Base-by-base conservation (phyloP, 1,140 invertebrate genomes). In the Pararge aegeria region DNA sequence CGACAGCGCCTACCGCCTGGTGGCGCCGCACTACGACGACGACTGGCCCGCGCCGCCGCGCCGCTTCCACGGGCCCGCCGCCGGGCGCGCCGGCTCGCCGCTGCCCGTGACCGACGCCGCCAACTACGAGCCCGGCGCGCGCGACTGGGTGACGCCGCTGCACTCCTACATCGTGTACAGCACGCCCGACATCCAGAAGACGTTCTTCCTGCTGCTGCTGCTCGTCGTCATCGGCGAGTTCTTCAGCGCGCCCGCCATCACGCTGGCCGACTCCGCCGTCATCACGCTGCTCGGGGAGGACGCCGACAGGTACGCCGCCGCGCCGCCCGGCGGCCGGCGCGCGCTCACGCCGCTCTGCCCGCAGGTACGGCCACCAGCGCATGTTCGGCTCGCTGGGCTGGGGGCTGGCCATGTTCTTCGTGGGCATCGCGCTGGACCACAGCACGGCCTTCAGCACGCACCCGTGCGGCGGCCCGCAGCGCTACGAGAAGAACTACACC, bases 341-440 rank as follows among this genome's bases (percentile, higher is more conserved):
- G 98, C 24, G 24, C 24, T 24, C 24, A 24, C 80, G 46, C 20
- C 44, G 16, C 3, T 24, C 4, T 29, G 2, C n/a, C 6, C 21
- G 12, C 61, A 94, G 94, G 68, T 99, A 99, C 81, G 98, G 98
- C 0, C 95, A 98, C 66, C 98, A 99, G 87, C 93, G 98, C 67
- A 99, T 99, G 97, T 99, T 99, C 80, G 98, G 98, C 0, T 99
- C 98, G 21, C 90, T 99, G 44, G 98, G 98, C 16, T 99, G 98
- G 98, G 98, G 97, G 21, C 88, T 99, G 59, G 96, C 98, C 9
- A 99, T 99, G 98, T 99, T 99, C 84, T 96, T 99, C 79, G 97
- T 99, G 42, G 98, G 98, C 30, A 98, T 98, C 67, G 98, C 97
- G n/a, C 90, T 99, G 37, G 98, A 99, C 90, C 97, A 99, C 80